A percentile compares a stretch with the other conserved stretches of the same genome.
Evolutionary conservation across 2,888 invertebrate genomes (phyloP).

Genomic region (Gnatocerus cornutus): DNA sequence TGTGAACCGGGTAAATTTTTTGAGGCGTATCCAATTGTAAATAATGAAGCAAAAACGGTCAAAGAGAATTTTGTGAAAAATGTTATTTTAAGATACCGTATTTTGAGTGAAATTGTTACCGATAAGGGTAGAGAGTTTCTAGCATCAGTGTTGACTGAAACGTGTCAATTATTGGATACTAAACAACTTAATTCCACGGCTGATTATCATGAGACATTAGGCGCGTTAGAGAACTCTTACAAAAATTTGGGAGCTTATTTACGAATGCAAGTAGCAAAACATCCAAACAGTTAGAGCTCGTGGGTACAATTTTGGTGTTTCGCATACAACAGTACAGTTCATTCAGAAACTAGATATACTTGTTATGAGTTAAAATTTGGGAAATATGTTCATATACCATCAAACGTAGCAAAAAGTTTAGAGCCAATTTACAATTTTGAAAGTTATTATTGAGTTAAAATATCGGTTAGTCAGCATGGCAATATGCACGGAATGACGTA

Average conservation of each 20-base stretch:
- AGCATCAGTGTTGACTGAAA: conserved; percentile 41
- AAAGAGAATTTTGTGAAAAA: too few relatives aligned
- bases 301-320: conserved; percentile 52
- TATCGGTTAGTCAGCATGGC: too few relatives aligned
- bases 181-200: conserved; percentile 48
- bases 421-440: too few relatives aligned
- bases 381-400: too few relatives aligned
- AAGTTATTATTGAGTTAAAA: too few relatives aligned
- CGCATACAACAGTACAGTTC: conserved; percentile 50
- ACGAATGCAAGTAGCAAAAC: conserved; percentile 38
- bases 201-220: conserved; percentile 48
- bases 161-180: conserved; percentile 49
- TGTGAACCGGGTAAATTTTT: too few relatives aligned
- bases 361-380: conserved; percentile 50
- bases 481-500: too few relatives aligned
- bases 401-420: too few relatives aligned
- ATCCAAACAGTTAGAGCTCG: conserved; percentile 42
- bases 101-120: conserved; percentile 48
- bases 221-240: conserved; percentile 48
- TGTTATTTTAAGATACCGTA: too few relatives aligned
- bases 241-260: conserved; percentile 49
- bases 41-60: too few relatives aligned
- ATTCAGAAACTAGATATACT: conserved; percentile 49
- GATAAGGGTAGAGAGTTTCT: conserved; percentile 51
- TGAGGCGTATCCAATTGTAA: too few relatives aligned